phyloP scores from a whole-genome alignment of 2,113 vertebrate species.

The Cathartes aura region DNA sequence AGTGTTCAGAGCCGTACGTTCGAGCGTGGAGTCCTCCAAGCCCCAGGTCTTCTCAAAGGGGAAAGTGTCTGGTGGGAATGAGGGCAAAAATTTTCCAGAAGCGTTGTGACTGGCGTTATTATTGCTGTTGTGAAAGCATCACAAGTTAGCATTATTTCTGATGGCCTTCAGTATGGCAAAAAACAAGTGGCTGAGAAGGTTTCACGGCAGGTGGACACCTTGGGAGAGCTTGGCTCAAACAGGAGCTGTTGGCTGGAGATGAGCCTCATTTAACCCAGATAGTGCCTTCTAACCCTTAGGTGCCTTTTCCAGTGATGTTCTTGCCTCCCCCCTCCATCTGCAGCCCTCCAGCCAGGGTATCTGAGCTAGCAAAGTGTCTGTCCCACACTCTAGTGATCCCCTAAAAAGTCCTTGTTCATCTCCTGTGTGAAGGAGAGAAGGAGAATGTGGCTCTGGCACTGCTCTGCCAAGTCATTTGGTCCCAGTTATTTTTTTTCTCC shows the following conservation, averaged over 20 bases:
- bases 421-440: neutral
- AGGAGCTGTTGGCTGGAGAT: neutral
- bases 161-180: neutral
- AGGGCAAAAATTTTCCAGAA: neutral
- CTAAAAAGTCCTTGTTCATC: neutral
- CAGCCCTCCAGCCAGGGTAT: neutral
- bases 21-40: accelerated
- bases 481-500: neutral
- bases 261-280: neutral
- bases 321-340: neutral
- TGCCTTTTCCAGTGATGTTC: neutral
- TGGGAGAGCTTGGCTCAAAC: neutral
- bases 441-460: neutral
- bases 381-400: neutral
- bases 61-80: accelerated
- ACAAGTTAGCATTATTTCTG: accelerated
- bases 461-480: neutral
- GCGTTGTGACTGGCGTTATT: accelerated
- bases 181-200: neutral
- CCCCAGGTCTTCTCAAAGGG: neutral
- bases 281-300: neutral
- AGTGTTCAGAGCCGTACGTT: neutral
- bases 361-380: neutral
- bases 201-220: neutral
- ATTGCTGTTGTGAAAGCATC: neutral